These are phyloP conservation scores for Xanthostigma xanthostigma DNA, from an alignment of 2,888 invertebrate species.

Conservation along the genomic window DNA sequence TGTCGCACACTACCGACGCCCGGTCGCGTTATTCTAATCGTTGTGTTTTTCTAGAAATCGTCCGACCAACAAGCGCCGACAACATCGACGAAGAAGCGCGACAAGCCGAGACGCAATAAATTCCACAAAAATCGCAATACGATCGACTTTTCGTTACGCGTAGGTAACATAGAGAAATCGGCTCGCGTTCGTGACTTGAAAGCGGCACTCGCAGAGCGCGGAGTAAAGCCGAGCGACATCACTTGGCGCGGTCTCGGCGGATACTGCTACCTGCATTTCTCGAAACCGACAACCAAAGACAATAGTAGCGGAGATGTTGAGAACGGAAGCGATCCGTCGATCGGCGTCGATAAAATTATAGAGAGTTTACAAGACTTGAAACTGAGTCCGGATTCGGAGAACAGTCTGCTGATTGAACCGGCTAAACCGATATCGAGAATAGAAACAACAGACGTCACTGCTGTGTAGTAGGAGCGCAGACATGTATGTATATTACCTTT, in stretches of 20 bases:
- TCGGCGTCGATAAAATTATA: conserved; percentile 32
- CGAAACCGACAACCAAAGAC: conserved; percentile 38
- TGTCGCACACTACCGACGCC: no score
- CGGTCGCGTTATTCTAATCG: no score
- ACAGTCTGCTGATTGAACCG: conserved; percentile 28
- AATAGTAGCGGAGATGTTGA: conserved; percentile 6
- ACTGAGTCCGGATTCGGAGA: conserved; percentile 24
- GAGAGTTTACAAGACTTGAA: conserved; percentile 31
- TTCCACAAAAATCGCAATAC: conserved; percentile 7
- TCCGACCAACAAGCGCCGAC: no score
- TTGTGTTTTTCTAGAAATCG: no score
- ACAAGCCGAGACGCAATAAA: neutral
- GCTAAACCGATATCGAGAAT: conserved; percentile 35
- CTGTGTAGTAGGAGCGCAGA: conserved; percentile 23
- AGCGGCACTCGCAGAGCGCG: conserved; percentile 53
- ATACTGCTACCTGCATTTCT: conserved; percentile 51
- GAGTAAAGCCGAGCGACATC: conserved; percentile 61
- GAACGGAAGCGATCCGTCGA: conserved; percentile 16
- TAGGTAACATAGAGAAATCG: conserved; percentile 56
- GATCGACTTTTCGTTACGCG: conserved; percentile 43
- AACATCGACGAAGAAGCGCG: conserved; percentile 19
- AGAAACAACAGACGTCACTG: conserved; percentile 33
- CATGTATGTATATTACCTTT: no score
- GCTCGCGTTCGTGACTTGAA: conserved; percentile 62
- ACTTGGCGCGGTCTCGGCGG: conserved; percentile 40